These are phyloP conservation scores for Drosophila repleta DNA, from an alignment of 1,140 invertebrate species.

Conservation along the genomic window DNA sequence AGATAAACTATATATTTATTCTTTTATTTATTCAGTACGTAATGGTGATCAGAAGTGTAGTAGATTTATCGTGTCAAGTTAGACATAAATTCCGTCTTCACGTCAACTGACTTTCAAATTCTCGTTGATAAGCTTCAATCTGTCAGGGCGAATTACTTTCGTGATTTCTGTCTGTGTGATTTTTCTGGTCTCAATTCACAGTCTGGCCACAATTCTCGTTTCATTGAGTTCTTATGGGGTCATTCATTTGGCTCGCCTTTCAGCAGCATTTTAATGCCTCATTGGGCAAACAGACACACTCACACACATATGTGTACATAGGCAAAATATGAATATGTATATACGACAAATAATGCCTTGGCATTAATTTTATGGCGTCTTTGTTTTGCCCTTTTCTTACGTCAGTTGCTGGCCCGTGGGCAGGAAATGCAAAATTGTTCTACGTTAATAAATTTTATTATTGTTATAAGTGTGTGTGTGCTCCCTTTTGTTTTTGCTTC, in stretches of 20 bases:
- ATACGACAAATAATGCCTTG: slow-evolving; percentile 47
- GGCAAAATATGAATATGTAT: slow-evolving; percentile 14
- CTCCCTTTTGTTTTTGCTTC: slow-evolving; percentile 6
- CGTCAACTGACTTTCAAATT: not conserved
- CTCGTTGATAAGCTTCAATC: not conserved
- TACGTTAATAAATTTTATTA: slow-evolving; percentile 74
- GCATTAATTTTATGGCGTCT: slow-evolving; percentile 74
- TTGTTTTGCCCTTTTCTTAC: slow-evolving; percentile 46
- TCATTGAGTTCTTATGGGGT: slow-evolving; percentile 55
- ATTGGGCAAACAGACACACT: slow-evolving; percentile 54
- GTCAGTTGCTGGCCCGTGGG: slow-evolving; percentile 40
- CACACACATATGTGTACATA: slow-evolving; percentile 7
- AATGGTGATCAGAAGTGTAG: not conserved
- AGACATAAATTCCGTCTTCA: not conserved
- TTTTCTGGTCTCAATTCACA: slow-evolving; percentile 14
- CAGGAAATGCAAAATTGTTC: slow-evolving; percentile 60
- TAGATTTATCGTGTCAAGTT: too few relatives aligned
- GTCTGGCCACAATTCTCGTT: slow-evolving; percentile 39
- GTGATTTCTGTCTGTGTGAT: not conserved
- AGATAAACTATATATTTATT: too few relatives aligned
- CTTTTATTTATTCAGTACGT: too few relatives aligned
- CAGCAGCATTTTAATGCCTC: slow-evolving; percentile 58
- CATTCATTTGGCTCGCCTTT: slow-evolving; percentile 50
- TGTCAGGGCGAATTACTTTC: not conserved
- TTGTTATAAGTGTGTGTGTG: slow-evolving; percentile 43